Percentiles rank a stretch among this genome's conserved stretches.
Evolutionary conservation across 2,797 vertebrate genomes (phyloP).

Genomic region (Sciaenops ocellatus): DNA sequence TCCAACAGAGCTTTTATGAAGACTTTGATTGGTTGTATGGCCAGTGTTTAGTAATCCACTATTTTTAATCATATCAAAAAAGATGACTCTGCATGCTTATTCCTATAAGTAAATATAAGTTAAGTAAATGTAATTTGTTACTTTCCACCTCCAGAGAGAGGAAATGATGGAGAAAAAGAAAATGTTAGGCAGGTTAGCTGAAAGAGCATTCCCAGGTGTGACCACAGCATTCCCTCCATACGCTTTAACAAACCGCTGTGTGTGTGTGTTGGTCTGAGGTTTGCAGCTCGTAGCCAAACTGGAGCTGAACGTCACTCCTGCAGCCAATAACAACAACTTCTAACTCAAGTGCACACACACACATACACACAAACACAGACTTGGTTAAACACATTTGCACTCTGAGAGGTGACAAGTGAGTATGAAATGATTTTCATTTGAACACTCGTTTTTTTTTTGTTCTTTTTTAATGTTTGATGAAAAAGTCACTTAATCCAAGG

Average conservation of each 20-base stretch:
- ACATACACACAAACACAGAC: conserved; percentile 40
- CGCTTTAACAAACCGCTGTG: conserved; percentile 69
- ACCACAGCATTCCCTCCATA: conserved; percentile 80
- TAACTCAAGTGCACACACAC: conserved; percentile 29
- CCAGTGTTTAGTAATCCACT: background rate
- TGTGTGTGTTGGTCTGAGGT: conserved; percentile 64
- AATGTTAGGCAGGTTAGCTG: conserved; percentile 70
- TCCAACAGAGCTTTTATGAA: background rate
- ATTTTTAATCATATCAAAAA: background rate
- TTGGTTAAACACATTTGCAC: conserved; percentile 65
- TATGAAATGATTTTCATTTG: conserved; percentile 57
- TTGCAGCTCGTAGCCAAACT: conserved; percentile 70
- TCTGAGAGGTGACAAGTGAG: conserved; percentile 66
- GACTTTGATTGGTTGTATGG: background rate
- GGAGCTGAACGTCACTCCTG: conserved; percentile 57
- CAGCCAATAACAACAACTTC: conserved; percentile 73
- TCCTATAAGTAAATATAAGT: conserved; percentile 37
- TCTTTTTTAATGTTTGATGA: conserved; percentile 23
- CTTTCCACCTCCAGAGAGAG: conserved; percentile 55
- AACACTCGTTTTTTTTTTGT: background rate
- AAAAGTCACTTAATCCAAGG: conserved; percentile 40
- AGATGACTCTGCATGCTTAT: background rate
- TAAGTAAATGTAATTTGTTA: conserved; percentile 58
- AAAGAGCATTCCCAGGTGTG: conserved; percentile 80
- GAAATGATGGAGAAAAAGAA: conserved; percentile 60